Evolutionary conservation across 2,888 invertebrate genomes (phyloP), one percentile per base, ranked within the genome.

Genomic region (Tromatobia lineatoria): DNA sequence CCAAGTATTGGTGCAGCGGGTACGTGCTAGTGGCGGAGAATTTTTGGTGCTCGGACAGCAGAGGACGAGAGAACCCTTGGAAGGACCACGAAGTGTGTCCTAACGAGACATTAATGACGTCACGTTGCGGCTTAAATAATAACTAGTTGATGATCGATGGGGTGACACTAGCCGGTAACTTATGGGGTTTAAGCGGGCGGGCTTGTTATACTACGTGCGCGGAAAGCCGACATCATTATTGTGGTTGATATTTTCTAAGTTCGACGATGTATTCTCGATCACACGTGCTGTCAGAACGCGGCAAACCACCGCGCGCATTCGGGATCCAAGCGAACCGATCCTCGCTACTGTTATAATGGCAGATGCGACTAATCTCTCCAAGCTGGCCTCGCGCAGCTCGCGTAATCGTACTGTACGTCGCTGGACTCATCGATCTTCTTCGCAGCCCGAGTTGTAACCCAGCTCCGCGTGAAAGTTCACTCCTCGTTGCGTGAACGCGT

Each of bases 41-140:
- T 71, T 67, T 52, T 77, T 34, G 42, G 67, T 29, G 45, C 47
- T 61, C 69, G 69, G 52, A 64, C 69, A 45, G 34, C 87, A 87
- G 87, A 88, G 89, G 91, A 57, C 15, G 70, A 70, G 25, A 59
- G 45, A 34, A 82, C 73, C 78, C 74, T 74, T 78, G 69, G 69
- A 69, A 75, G 83, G 45, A 71, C 61, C 38, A 20, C 20, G 71
- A 38, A 47, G 38, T 80, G 57, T 45, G 54, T 69, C 91, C 90
- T 92, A 92, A 93, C 92, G 93, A 92, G 90, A 91, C 91, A 93
- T 93, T 93, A 92, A 93, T 93, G 91, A 91, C 93, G 92, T 92
- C 93, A 91, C 89, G 89, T 91, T 92, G 93, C 90, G 93, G 93
- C 92, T 93, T 92, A 92, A 93, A 93, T 91, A 92, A 92, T 93